Conservation (phyloP, 2,113 vertebrate species). For the Hippocampus barbouri region DNA sequence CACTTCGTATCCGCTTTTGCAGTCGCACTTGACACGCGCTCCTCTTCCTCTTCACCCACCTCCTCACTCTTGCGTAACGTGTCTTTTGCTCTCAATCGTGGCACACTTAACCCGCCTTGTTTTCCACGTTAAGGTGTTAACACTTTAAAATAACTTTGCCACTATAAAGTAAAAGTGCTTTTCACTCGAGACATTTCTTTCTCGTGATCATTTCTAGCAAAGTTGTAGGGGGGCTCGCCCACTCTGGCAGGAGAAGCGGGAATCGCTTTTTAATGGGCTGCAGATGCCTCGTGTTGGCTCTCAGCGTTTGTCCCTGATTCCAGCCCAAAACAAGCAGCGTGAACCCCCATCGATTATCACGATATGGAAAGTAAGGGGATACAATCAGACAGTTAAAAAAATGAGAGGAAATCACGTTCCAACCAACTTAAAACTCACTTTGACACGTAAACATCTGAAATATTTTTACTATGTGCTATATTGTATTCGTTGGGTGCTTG, state of each 20-base stretch:
- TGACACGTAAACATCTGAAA: too few species aligned
- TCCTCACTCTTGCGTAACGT: conserved; percentile 48
- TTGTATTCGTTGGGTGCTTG: background rate
- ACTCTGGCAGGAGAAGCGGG: conserved; percentile 11
- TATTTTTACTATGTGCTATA: background rate
- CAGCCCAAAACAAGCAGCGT: conserved; percentile 8
- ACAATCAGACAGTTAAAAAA: background rate
- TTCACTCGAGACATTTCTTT: too few species aligned
- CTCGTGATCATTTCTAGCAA: background rate
- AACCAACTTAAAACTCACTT: background rate
- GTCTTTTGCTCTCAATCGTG: conserved; percentile 5
- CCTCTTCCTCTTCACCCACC: conserved; percentile 36
- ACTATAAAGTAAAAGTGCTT: background rate
- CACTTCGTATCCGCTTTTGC: background rate
- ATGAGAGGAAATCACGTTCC: background rate
- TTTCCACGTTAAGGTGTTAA: background rate
- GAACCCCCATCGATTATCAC: conserved; percentile 23
- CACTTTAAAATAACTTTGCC: background rate
- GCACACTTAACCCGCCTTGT: background rate
- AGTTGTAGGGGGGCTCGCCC: background rate
- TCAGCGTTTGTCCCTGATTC: conserved; percentile 12
- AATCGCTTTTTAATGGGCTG: conserved; percentile 43
- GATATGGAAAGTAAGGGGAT: background rate
- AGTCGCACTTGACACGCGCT: background rate
- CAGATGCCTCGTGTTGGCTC: conserved; percentile 55